Base-by-base conservation (phyloP, 2,113 vertebrate species). In the Talpa occidentalis region DNA sequence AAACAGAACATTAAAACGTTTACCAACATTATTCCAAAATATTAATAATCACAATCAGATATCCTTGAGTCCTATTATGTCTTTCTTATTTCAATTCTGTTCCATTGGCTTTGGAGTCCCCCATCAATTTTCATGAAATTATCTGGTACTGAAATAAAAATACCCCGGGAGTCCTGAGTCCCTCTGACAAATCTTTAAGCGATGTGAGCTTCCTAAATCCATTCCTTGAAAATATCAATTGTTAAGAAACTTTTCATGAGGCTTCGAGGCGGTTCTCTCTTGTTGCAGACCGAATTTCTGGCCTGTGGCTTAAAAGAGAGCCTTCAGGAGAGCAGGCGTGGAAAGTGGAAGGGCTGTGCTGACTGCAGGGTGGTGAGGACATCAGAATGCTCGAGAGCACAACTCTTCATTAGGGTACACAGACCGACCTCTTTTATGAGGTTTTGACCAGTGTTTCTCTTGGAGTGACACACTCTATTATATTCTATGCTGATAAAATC, bases 371-470 rank as follows among this genome's bases (percentile, higher is more conserved):
- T 3, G 26, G 5, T 62, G 11, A 64, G 19, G 64, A 1, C 19
- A 17, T 67, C 40, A 82, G 80, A 85, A 28, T 2, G 35, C 30
- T 64, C 42, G 81, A 72, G 17, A 72, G 42, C 47, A 19, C 69
- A 64, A 47, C 59, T 70, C 84, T 86, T 22, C 19, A 6, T n/a
- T 42, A 49, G 47, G 40, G n/a, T 4, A 59, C 4, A 6, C n/a
- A 59, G n/a, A 15, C 42, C 17, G 26, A 30, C 10, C 12, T 49
- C n/a, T 77, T 90, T 84, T 21, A n/a, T 82, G 88, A 82, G 52
- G 22, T 67, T 92, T 78, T 82, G 80, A 94, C 85, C 78, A 66
- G 28, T 52, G 82, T 40, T 92, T 35, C 21, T 54, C 21, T 32
- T 44, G 54, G 77, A 49, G 19, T 70, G 42, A 73, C 77, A 69